These are phyloP conservation scores for Kryphioiulus occultus DNA, from an alignment of 2,888 invertebrate genomes.

Conservation along the genomic window DNA sequence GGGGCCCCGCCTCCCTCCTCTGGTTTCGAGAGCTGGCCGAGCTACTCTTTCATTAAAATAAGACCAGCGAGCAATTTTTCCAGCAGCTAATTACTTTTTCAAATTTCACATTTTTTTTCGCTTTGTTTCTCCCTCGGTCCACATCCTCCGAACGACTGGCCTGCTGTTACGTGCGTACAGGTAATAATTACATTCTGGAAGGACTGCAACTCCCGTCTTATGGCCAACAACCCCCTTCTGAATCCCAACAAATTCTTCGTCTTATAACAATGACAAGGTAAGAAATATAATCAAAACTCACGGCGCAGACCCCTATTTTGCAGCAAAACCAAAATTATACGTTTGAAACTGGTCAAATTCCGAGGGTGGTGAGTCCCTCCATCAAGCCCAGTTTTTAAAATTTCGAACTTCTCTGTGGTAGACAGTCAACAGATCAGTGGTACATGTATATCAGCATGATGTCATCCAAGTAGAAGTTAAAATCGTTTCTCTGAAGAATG, in stretches of 20 bases:
- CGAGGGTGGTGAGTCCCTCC: background rate
- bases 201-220: background rate
- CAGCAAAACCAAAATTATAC: background rate
- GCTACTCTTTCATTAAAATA: slow-evolving; percentile 16
- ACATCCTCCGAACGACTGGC: background rate
- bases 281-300: slow-evolving; percentile 12
- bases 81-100: slow-evolving; percentile 20
- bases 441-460: no score
- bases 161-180: background rate
- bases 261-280: background rate
- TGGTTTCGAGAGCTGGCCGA: background rate
- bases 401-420: no score
- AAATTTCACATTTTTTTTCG: background rate
- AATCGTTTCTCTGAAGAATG: no score
- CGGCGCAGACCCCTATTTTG: background rate
- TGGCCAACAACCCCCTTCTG: background rate
- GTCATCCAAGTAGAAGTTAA: no score
- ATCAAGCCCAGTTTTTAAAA: no score
- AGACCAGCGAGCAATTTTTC: slow-evolving; percentile 1
- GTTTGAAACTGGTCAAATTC: background rate
- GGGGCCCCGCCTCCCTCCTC: background rate
- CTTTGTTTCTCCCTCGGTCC: background rate
- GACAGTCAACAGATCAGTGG: no score
- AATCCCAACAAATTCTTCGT: background rate
- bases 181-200: background rate